Evolutionary conservation across 2,797 vertebrate genomes (phyloP).

Genomic region (Ptychadena robeensis): DNA sequence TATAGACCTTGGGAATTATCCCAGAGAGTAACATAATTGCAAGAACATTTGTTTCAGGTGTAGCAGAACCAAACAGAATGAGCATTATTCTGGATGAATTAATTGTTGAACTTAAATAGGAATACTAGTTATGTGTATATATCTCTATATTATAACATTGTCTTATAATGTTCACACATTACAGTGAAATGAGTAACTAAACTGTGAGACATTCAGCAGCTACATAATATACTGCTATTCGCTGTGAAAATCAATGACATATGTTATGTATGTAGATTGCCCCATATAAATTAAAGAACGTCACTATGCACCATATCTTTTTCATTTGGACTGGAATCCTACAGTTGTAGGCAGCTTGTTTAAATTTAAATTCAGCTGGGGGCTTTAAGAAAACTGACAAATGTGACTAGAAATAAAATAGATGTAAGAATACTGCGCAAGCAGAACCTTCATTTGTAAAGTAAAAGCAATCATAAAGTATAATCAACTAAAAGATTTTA

Average conservation of each 20-base stretch:
- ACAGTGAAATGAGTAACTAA: constrained; percentile 1
- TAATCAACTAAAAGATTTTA: too few species aligned
- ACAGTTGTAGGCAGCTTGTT: constrained; percentile 23
- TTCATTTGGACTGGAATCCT: constrained; percentile 33
- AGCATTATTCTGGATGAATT: too few species aligned
- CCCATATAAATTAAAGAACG: constrained; percentile 23
- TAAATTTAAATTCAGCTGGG: constrained; percentile 29
- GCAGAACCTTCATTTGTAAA: neutral
- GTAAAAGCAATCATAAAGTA: neutral
- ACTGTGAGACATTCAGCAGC: neutral
- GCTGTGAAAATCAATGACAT: constrained; percentile 32
- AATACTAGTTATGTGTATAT: too few species aligned
- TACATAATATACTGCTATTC: constrained; percentile 10
- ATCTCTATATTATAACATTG: neutral
- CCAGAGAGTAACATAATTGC: too few species aligned
- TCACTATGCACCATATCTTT: constrained; percentile 20
- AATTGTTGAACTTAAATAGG: too few species aligned
- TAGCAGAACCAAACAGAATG: too few species aligned
- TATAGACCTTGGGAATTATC: too few species aligned
- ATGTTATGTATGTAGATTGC: constrained; percentile 22
- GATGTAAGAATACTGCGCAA: neutral
- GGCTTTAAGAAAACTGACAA: constrained; percentile 16
- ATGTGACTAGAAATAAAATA: constrained; percentile 19
- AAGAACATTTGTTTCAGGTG: too few species aligned
- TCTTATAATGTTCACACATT: neutral